phyloP scores from a whole-genome alignment of 2,888 invertebrate species.

The Eupithecia vulgata region DNA sequence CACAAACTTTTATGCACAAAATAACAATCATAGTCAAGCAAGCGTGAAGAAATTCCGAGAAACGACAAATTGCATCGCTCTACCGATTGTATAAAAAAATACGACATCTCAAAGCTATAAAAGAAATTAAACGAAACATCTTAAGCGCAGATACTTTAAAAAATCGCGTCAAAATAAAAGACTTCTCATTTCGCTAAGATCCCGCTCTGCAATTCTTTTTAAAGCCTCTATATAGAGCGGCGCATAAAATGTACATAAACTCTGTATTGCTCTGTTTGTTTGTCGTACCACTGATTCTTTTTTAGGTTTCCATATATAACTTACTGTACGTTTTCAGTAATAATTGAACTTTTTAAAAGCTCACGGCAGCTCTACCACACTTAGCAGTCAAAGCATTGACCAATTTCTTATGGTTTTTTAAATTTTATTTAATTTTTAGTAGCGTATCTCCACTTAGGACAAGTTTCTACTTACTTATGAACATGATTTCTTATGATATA shows the following conservation, averaged over 20 bases:
- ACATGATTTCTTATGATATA: no score
- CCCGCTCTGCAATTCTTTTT: constrained; percentile 23
- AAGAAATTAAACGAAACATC: constrained; percentile 37
- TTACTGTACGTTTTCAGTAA: background rate
- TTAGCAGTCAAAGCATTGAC: no score
- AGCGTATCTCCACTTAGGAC: no score
- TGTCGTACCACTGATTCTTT: constrained; percentile 7
- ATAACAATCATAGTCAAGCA: constrained; percentile 20
- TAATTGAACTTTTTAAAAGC: background rate
- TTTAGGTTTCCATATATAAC: background rate
- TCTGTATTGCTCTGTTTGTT: constrained; percentile 10
- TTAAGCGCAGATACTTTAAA: constrained; percentile 31
- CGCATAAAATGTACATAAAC: constrained; percentile 18
- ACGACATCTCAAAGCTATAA: constrained; percentile 33
- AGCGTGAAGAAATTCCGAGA: constrained; percentile 16
- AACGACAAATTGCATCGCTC: constrained; percentile 27
- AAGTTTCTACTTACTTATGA: no score
- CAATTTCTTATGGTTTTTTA: no score
- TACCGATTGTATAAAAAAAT: constrained; percentile 30
- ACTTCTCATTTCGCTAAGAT: constrained; percentile 39
- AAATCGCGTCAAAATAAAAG: constrained; percentile 37
- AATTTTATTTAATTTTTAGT: no score
- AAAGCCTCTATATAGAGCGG: constrained; percentile 27
- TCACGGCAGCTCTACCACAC: background rate
- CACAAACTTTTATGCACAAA: constrained; percentile 14